These are phyloP conservation scores for Troides helena DNA, from an alignment of 2,888 invertebrate species.

Conservation along the genomic window DNA sequence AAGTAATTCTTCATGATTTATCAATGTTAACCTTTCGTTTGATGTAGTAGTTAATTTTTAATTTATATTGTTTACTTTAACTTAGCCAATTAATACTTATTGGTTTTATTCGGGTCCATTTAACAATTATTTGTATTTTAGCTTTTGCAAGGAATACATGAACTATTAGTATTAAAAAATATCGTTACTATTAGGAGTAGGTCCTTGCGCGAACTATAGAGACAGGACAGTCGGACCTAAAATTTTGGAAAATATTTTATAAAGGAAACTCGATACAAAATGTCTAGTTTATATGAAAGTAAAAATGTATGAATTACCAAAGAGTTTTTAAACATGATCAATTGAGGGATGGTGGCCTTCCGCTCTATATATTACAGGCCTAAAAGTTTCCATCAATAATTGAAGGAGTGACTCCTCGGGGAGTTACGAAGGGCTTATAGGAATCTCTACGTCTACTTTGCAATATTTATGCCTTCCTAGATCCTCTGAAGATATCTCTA, in stretches of 20 bases:
- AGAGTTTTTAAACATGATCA: slow-evolving; percentile 63
- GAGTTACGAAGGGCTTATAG: slow-evolving; percentile 58
- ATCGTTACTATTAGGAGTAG: no score
- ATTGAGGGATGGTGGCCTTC: slow-evolving; percentile 65
- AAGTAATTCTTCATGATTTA: background rate
- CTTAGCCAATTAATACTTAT: background rate
- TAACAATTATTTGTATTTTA: no score
- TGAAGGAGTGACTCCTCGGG: slow-evolving; percentile 67
- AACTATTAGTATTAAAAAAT: no score
- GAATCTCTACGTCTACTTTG: slow-evolving; percentile 43
- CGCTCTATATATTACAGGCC: slow-evolving; percentile 74
- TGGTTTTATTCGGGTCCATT: no score
- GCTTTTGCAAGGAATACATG: no score
- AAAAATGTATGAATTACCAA: slow-evolving; percentile 1
- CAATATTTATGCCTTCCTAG: slow-evolving; percentile 19
- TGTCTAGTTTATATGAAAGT: no score
- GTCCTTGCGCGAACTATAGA: no score
- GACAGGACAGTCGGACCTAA: no score
- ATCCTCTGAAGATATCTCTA: background rate
- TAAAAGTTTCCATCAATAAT: slow-evolving; percentile 78
- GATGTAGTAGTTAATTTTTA: background rate
- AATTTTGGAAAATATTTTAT: no score
- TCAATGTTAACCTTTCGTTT: background rate
- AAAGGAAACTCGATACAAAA: no score
- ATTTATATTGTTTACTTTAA: background rate